A percentile compares a stretch with the other conserved stretches of the same genome.
Conservation (phyloP, 2,113 vertebrate species). For the Ellobius talpinus region DNA sequence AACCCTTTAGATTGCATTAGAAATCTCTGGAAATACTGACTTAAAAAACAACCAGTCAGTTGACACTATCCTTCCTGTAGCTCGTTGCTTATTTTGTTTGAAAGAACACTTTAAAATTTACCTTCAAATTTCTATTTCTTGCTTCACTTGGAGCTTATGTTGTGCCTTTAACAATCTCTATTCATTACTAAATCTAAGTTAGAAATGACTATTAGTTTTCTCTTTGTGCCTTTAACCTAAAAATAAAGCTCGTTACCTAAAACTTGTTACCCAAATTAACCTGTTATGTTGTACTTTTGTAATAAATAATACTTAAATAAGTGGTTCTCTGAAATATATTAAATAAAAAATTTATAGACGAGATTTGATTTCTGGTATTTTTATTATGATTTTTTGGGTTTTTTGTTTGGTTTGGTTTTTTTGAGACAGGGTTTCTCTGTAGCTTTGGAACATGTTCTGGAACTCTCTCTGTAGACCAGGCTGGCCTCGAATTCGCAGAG, state of each 20-base stretch:
- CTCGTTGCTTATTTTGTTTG: conserved; percentile 65
- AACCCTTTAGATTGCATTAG: not conserved
- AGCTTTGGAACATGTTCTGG: too few relatives aligned
- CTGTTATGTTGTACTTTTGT: not conserved
- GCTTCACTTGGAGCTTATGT: conserved; percentile 1
- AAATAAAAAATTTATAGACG: conserved; percentile 32
- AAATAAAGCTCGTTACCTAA: conserved; percentile 38
- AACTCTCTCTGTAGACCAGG: too few relatives aligned
- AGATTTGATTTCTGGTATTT: conserved; percentile 59
- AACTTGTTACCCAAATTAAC: conserved; percentile 5
- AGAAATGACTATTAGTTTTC: conserved; percentile 35
- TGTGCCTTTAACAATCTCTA: conserved; percentile 31
- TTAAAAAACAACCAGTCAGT: not conserved
- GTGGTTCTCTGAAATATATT: conserved; percentile 47
- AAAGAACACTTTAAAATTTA: conserved; percentile 17
- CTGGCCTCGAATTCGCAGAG: too few relatives aligned
- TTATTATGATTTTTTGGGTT: not conserved
- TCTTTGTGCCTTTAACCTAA: not conserved
- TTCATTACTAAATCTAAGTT: not conserved
- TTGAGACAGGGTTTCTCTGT: too few relatives aligned
- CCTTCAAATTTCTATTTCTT: conserved; percentile 1
- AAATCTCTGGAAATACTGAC: not conserved
- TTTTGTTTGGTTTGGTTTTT: too few relatives aligned
- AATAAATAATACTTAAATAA: conserved; percentile 21
- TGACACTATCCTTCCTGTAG: not conserved